Conservation (phyloP, 2,888 invertebrate genomes). For the Gastrophysa polygoni region DNA sequence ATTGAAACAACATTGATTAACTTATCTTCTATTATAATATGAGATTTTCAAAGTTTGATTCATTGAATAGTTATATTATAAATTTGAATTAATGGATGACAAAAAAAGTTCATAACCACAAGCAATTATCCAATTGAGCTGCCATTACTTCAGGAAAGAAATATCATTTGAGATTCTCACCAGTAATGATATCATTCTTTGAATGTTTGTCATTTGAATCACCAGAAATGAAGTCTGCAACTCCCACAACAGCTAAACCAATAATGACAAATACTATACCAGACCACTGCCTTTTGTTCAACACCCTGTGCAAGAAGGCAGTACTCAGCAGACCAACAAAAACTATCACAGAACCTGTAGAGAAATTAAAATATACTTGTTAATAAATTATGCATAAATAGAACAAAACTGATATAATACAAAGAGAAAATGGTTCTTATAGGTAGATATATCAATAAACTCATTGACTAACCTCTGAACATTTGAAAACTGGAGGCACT, state of each 20-base stretch:
- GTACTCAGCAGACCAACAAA: constrained; percentile 90
- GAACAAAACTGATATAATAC: too few species aligned
- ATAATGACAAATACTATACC: constrained; percentile 76
- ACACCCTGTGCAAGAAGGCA: constrained; percentile 72
- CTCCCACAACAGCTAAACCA: constrained; percentile 75
- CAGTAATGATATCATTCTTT: constrained; percentile 78
- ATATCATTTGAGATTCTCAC: constrained; percentile 13
- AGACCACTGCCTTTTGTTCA: constrained; percentile 73
- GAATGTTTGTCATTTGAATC: constrained; percentile 57
- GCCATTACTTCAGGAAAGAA: too few species aligned
- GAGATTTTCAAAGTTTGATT: too few species aligned
- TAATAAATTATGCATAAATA: too few species aligned
- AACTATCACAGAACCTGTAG: constrained; percentile 78
- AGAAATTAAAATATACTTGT: not conserved
- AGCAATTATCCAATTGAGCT: not conserved
- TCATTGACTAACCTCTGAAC: constrained; percentile 65
- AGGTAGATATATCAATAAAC: constrained; percentile 12
- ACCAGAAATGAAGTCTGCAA: constrained; percentile 70
- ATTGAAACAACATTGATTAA: too few species aligned
- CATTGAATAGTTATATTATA: too few species aligned
- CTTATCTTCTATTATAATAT: too few species aligned
- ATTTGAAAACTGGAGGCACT: constrained; percentile 96
- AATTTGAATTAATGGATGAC: not conserved
- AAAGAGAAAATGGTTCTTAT: too few species aligned
- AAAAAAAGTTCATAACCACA: not conserved